Conservation (phyloP, 2,888 invertebrate genomes). For the Glaucopsyche alexis region DNA sequence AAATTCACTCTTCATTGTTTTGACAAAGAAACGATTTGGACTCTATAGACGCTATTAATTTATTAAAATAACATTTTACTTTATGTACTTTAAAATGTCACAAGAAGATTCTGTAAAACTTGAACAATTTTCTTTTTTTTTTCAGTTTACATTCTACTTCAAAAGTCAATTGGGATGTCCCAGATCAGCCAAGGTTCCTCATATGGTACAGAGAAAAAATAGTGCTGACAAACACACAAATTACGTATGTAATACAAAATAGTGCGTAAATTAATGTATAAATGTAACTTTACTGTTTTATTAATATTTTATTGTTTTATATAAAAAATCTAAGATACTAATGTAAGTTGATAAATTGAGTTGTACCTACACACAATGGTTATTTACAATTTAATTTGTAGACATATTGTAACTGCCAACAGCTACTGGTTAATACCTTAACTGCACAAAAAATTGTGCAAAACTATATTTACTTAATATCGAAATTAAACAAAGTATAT, state of each 20-base stretch:
- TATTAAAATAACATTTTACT: too few species aligned
- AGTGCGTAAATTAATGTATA: slow-evolving; percentile 8
- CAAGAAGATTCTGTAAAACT: background rate
- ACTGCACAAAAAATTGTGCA: slow-evolving; percentile 11
- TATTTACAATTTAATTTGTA: slow-evolving; percentile 5
- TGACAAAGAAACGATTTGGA: too few species aligned
- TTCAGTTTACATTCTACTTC: slow-evolving; percentile 88
- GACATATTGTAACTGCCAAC: background rate
- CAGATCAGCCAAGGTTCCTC: slow-evolving; percentile 91
- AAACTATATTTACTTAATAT: background rate
- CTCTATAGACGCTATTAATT: too few species aligned
- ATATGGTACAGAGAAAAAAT: slow-evolving; percentile 84
- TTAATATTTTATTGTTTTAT: slow-evolving; percentile 5
- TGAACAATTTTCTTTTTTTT: slow-evolving; percentile 45
- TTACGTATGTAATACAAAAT: slow-evolving; percentile 39
- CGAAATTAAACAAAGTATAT: slow-evolving; percentile 1
- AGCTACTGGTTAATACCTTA: slow-evolving; percentile 14
- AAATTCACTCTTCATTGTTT: too few species aligned
- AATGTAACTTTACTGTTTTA: slow-evolving; percentile 7
- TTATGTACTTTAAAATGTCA: background rate
- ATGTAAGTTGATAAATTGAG: background rate
- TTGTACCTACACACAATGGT: background rate
- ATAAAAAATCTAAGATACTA: slow-evolving; percentile 5
- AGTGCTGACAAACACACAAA: slow-evolving; percentile 47
- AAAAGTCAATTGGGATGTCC: slow-evolving; percentile 90